phyloP scores from a whole-genome alignment of 2,113 vertebrate genomes.

The Sapayoa aenigma region DNA sequence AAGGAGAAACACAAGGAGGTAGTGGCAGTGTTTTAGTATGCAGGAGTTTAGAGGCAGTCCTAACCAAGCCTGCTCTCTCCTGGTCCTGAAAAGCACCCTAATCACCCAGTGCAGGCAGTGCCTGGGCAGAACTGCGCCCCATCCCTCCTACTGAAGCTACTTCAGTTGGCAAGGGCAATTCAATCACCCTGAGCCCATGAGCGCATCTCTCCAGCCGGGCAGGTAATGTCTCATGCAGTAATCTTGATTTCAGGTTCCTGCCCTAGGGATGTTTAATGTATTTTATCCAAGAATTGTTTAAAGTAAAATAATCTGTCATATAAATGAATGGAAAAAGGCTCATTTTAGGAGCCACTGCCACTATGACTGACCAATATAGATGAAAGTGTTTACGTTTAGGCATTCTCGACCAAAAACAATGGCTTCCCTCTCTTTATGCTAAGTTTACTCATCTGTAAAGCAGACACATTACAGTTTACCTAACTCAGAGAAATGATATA shows the following conservation, averaged over 20 bases:
- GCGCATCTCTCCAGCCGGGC: background rate
- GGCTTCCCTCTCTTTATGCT: slow-evolving; percentile 34
- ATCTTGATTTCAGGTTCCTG: background rate
- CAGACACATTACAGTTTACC: slow-evolving; percentile 45
- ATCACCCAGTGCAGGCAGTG: background rate
- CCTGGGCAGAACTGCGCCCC: background rate
- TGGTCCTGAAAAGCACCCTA: background rate
- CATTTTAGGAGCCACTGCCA: slow-evolving; percentile 13
- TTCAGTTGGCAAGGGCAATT: background rate
- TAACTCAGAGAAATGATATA: slow-evolving; percentile 63
- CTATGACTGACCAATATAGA: slow-evolving; percentile 20
- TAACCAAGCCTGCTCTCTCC: background rate
- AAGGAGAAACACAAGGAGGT: background rate
- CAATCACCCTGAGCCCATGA: background rate
- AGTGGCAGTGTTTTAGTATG: background rate
- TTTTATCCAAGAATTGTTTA: slow-evolving; percentile 23
- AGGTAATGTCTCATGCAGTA: background rate
- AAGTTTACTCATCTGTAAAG: slow-evolving; percentile 49
- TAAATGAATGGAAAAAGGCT: slow-evolving; percentile 15
- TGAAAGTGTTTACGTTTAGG: slow-evolving; percentile 18
- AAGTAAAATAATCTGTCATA: slow-evolving; percentile 57
- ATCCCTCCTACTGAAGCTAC: background rate
- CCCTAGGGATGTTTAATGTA: slow-evolving; percentile 25
- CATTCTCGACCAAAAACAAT: slow-evolving; percentile 18
- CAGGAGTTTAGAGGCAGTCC: background rate